Conservation (phyloP, 2,797 vertebrate species). For the Paguma larvata region DNA sequence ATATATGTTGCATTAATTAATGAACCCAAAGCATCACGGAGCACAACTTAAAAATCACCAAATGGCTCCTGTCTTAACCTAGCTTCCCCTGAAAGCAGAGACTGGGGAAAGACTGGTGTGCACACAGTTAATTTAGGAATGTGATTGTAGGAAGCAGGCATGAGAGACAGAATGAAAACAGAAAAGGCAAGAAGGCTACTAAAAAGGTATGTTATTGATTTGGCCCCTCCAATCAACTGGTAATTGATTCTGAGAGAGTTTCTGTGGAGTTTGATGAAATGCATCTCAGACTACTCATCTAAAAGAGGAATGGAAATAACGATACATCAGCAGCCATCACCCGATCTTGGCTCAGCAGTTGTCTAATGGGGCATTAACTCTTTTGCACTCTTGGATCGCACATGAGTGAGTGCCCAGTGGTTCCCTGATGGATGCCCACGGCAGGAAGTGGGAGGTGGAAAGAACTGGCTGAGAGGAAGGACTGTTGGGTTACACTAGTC, state of each 20-base stretch:
- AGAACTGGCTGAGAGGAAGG: not conserved
- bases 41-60: not conserved
- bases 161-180: not conserved
- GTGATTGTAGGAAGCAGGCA: not conserved
- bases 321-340: too few species aligned
- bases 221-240: not conserved
- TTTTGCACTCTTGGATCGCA: not conserved
- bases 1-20: not conserved
- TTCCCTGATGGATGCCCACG: not conserved
- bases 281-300: not conserved
- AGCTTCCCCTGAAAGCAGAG: not conserved
- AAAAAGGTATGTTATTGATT: not conserved
- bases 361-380: not conserved
- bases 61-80: not conserved
- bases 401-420: not conserved
- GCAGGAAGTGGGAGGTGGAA: not conserved
- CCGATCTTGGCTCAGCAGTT: not conserved
- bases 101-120: not conserved
- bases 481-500: not conserved
- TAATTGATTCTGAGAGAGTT: not conserved
- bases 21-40: not conserved
- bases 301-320: not conserved
- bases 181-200: not conserved
- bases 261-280: not conserved
- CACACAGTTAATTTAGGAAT: not conserved